A percentile compares a stretch with the other conserved stretches of the same genome.
phyloP scores from a whole-genome alignment of 2,888 invertebrate genomes.

The Cerceris rybyensis region DNA sequence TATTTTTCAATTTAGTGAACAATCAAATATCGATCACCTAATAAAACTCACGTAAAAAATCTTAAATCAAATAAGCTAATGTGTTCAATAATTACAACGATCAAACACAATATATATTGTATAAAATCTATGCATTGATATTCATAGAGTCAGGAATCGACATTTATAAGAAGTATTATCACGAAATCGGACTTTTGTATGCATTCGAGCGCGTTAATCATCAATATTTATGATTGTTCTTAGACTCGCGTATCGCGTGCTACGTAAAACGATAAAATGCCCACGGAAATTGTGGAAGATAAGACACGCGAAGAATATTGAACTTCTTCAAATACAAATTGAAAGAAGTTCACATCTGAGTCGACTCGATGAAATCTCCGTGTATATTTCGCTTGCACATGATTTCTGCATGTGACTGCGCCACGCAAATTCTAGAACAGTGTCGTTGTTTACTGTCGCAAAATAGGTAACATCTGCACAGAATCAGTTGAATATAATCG shows the following conservation, averaged over 20 bases:
- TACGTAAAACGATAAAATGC: neutral
- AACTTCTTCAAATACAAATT: slow-evolving; percentile 13
- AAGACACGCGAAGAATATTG: slow-evolving; percentile 23
- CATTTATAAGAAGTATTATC: neutral
- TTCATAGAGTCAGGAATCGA: too few species aligned
- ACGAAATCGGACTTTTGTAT: neutral
- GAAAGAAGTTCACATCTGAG: slow-evolving; percentile 9
- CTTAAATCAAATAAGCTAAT: too few species aligned
- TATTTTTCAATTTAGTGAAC: too few species aligned
- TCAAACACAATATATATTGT: too few species aligned
- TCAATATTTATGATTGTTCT: neutral
- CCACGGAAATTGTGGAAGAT: neutral
- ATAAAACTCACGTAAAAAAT: too few species aligned
- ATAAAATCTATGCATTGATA: too few species aligned
- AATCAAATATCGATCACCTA: too few species aligned
- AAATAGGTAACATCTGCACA: slow-evolving; percentile 11
- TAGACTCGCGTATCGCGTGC: neutral
- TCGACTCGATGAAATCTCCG: neutral
- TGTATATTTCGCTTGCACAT: neutral
- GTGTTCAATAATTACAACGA: too few species aligned
- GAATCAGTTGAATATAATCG: slow-evolving; percentile 1
- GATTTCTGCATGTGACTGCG: neutral
- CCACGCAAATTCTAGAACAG: neutral
- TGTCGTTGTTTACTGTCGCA: neutral
- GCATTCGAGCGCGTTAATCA: neutral